Conservation (phyloP, 2,113 vertebrate species). For the Corydoras sp. region DNA sequence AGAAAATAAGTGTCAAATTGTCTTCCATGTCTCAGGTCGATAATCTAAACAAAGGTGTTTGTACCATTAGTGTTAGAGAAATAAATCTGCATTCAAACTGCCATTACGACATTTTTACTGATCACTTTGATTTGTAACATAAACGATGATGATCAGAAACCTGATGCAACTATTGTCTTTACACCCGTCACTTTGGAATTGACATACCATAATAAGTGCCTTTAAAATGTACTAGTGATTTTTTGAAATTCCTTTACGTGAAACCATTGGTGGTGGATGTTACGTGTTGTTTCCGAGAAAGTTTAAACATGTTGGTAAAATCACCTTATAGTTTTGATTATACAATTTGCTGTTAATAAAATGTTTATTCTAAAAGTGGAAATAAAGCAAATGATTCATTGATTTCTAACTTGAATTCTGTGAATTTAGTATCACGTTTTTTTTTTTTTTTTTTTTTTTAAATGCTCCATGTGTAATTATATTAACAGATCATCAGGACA, state of each 20-base stretch:
- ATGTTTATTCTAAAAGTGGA: not conserved
- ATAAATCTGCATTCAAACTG: conserved; percentile 14
- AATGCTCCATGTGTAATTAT: too few relatives aligned
- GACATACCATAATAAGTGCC: conserved; percentile 35
- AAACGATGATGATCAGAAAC: not conserved
- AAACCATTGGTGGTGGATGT: conserved; percentile 7
- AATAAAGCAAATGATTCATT: conserved; percentile 21
- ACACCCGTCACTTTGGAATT: conserved; percentile 25
- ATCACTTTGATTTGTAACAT: not conserved
- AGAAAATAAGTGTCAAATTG: conserved; percentile 13
- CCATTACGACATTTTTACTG: conserved; percentile 12
- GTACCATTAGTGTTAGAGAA: conserved; percentile 11
- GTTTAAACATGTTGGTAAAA: conserved; percentile 12
- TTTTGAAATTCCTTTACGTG: conserved; percentile 2
- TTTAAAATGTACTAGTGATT: conserved; percentile 23
- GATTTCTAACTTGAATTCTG: not conserved
- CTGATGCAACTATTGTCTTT: conserved; percentile 25
- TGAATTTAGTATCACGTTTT: not conserved
- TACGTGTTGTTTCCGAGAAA: conserved; percentile 12
- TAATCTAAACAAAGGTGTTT: not conserved
- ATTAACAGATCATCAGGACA: too few relatives aligned
- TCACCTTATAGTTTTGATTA: not conserved
- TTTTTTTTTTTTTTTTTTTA: too few relatives aligned
- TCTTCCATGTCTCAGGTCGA: conserved; percentile 30
- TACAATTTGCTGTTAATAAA: conserved; percentile 5